phyloP scores from a whole-genome alignment of 2,113 vertebrate species.

The Urocolius indicus region DNA sequence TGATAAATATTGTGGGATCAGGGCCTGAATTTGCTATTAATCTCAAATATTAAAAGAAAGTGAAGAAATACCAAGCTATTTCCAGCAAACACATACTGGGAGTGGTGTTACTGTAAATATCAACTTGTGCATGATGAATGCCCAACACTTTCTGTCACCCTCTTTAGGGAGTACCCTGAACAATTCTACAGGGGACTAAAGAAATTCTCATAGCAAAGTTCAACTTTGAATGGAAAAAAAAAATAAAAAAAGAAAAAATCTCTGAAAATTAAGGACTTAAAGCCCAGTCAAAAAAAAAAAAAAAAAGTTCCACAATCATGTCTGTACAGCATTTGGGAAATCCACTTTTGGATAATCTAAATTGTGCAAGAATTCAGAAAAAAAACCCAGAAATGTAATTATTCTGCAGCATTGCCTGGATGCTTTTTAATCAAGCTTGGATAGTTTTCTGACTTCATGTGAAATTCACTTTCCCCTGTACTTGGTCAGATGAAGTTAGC shows the following conservation, averaged over 20 bases:
- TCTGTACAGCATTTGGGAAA: not conserved
- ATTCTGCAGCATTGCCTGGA: not conserved
- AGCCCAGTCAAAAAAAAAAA: not conserved
- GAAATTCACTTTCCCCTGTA: not conserved
- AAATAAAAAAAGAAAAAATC: not conserved
- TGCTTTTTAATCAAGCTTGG: not conserved
- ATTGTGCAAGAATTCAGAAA: not conserved
- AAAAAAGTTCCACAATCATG: not conserved
- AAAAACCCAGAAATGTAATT: not conserved
- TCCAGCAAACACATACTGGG: not conserved
- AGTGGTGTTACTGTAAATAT: not conserved
- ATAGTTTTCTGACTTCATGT: not conserved
- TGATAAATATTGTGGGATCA: constrained; percentile 22
- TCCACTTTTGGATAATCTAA: not conserved
- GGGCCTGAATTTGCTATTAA: constrained; percentile 2
- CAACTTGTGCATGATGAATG: not conserved
- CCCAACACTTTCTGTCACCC: not conserved
- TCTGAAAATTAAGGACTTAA: not conserved
- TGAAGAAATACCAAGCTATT: constrained; percentile 17
- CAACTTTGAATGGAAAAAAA: not conserved
- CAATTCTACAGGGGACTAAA: not conserved
- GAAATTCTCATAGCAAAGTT: constrained; percentile 14
- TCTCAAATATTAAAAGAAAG: constrained; percentile 27
- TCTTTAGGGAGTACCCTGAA: not conserved
- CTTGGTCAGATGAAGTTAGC: not conserved